Evolutionary conservation across 2,797 vertebrate genomes (phyloP).

Genomic region (Gymnothorax reevesii): DNA sequence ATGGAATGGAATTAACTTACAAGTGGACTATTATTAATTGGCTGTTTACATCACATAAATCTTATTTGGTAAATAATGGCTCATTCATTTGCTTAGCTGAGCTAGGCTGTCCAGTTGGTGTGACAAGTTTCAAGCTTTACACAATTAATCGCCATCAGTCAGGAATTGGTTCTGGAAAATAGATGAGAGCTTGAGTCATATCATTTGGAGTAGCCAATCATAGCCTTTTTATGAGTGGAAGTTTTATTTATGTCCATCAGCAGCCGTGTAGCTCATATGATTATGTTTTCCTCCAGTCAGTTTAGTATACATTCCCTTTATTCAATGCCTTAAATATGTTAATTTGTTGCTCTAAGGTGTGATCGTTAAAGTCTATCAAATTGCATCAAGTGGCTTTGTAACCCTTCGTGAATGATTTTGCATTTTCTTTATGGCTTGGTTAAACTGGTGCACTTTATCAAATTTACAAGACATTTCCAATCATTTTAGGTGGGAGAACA

Average conservation of each 20-base stretch:
- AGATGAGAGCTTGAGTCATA: neutral
- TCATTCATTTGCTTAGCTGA: neutral
- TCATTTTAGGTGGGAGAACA: slow-evolving; percentile 57
- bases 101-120: neutral
- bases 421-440: slow-evolving; percentile 64
- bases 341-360: slow-evolving; percentile 23
- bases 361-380: slow-evolving; percentile 26
- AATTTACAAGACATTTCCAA: slow-evolving; percentile 64
- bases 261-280: slow-evolving; percentile 53
- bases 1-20: slow-evolving; percentile 5
- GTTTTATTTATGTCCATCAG: slow-evolving; percentile 61
- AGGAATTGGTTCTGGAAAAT: neutral
- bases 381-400: slow-evolving; percentile 59
- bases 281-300: slow-evolving; percentile 47
- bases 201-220: neutral
- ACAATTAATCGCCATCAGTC: neutral
- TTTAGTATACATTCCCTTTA: slow-evolving; percentile 68
- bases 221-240: slow-evolving; percentile 38
- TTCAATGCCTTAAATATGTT: slow-evolving; percentile 42
- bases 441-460: slow-evolving; percentile 78
- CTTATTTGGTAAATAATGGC: neutral
- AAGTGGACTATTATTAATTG: slow-evolving; percentile 15
- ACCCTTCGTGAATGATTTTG: slow-evolving; percentile 51
- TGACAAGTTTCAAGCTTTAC: neutral
- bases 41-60: slow-evolving; percentile 1